Evolutionary conservation across 2,113 vertebrate genomes (phyloP).

Genomic region (Scophthalmus maximus): DNA sequence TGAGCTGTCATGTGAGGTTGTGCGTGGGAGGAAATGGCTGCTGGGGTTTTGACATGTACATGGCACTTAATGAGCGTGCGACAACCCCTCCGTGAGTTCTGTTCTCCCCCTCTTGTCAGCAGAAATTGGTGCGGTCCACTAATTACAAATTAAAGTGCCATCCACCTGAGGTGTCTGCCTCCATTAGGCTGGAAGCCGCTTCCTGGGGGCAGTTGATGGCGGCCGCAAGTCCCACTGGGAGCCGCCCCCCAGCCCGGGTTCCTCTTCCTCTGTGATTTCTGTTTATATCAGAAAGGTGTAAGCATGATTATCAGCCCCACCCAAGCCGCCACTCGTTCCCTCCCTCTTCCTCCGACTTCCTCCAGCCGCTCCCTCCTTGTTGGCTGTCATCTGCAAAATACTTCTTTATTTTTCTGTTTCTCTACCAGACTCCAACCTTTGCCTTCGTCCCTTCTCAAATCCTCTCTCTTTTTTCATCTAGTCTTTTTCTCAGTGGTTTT

Average conservation of each 20-base stretch:
- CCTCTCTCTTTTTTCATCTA: not conserved
- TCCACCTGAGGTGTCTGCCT: slow-evolving; percentile 61
- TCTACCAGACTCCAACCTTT: no score
- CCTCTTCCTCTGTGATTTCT: slow-evolving; percentile 30
- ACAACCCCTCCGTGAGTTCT: slow-evolving; percentile 34
- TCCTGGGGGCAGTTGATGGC: slow-evolving; percentile 31
- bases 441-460: slow-evolving; percentile 25
- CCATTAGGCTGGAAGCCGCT: slow-evolving; percentile 37
- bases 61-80: slow-evolving; percentile 46
- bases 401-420: no score
- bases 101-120: slow-evolving; percentile 18
- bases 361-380: not conserved
- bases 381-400: not conserved
- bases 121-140: slow-evolving; percentile 58
- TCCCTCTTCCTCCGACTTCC: slow-evolving; percentile 3
- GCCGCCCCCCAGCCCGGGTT: slow-evolving; percentile 6
- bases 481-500: not conserved
- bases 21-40: slow-evolving; percentile 54
- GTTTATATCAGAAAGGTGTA: slow-evolving; percentile 26
- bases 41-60: slow-evolving; percentile 44
- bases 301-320: not conserved
- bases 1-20: slow-evolving; percentile 46
- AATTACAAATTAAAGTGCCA: slow-evolving; percentile 70
- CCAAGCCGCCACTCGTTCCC: not conserved
- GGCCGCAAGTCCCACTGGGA: slow-evolving; percentile 44